phyloP scores from a whole-genome alignment of 2,888 invertebrate genomes.

The Acrocyrtus sp. region DNA sequence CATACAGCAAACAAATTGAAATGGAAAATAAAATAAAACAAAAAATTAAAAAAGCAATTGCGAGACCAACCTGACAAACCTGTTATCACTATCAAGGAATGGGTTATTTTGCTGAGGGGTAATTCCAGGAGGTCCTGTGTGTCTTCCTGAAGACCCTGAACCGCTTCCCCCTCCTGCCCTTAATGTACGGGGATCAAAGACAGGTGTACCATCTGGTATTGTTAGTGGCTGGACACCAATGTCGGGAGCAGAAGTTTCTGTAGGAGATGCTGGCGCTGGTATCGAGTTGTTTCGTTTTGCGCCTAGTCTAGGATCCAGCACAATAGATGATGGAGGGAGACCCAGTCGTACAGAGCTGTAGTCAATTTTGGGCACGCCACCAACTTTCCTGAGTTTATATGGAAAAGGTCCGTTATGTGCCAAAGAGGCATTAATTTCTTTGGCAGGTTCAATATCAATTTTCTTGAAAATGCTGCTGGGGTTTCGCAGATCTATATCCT shows the following conservation, averaged over 20 bases:
- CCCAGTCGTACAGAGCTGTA: slow-evolving; percentile 74
- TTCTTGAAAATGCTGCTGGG: slow-evolving; percentile 76
- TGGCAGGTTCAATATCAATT: slow-evolving; percentile 82
- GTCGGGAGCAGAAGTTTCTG: slow-evolving; percentile 36
- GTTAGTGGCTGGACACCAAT: slow-evolving; percentile 39
- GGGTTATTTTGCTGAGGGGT: slow-evolving; percentile 42
- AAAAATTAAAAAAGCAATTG: slow-evolving; percentile 17
- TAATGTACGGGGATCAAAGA: slow-evolving; percentile 46
- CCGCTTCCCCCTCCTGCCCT: slow-evolving; percentile 38
- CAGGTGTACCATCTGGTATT: slow-evolving; percentile 47
- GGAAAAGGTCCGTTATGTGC: slow-evolving; percentile 79
- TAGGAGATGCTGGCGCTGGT: slow-evolving; percentile 46
- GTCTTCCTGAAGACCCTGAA: slow-evolving; percentile 4
- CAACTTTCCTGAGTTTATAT: slow-evolving; percentile 72
- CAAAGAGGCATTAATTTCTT: slow-evolving; percentile 86
- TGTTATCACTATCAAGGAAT: slow-evolving; percentile 46
- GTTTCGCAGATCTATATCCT: slow-evolving; percentile 78
- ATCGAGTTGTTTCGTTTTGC: slow-evolving; percentile 44
- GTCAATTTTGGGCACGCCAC: slow-evolving; percentile 76
- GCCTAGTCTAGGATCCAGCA: slow-evolving; percentile 76
- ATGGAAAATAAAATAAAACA: slow-evolving; percentile 15
- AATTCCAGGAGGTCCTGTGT: slow-evolving; percentile 2
- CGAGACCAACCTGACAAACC: slow-evolving; percentile 40
- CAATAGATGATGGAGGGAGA: slow-evolving; percentile 48
- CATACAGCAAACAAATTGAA: slow-evolving; percentile 16